Base-by-base conservation (phyloP, 2,113 vertebrate genomes). In the Hippoglossus stenolepis region DNA sequence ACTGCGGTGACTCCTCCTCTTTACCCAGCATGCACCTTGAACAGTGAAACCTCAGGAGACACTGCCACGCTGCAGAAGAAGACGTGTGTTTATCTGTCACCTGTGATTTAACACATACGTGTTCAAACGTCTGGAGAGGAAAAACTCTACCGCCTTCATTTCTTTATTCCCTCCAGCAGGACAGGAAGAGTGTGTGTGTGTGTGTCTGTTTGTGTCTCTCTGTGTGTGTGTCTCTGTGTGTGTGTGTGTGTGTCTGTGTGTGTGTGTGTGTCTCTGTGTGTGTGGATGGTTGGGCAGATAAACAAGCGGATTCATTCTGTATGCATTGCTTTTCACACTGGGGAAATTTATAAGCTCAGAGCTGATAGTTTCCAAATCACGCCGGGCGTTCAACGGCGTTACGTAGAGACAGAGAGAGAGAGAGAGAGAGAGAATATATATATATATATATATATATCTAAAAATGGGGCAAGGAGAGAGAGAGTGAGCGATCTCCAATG, bases 261-360 rank as follows among this genome's bases (percentile, higher is more conserved):
- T 26, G 56, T 26, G 23, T 26, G 59, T 35, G 17, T 35, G 58
- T 20, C 17, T 31, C 26, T 60, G 58, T 31, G 26, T 60, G 28
- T n/a, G 54, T 53, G 21, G 23, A 57, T 38, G 76, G 73, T 65
- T 47, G 53, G 40, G 79, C 43, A 82, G 88, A 91, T 88, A 88
- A 85, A 90, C 83, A 85, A 75, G 74, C 5, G 40, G 75, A 83
- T 84, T 89, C 81, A 90, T 90, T 89, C 51, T 54, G 82, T 86
- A 90, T 91, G 87, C 87, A 90, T 89, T 89, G 85, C 83, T 85
- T 88, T 76, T 73, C 83, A 86, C 91, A 85, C 93, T 67, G 79
- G 91, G 90, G 90, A 91, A 89, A 90, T 91, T 86, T 88, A 75
- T 40, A 79, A 76, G 75, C 70, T 53, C 63, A 78, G 80, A 17